Evolutionary conservation across 1,140 invertebrate species (phyloP).

Genomic region (Drosophila equinoxialis): DNA sequence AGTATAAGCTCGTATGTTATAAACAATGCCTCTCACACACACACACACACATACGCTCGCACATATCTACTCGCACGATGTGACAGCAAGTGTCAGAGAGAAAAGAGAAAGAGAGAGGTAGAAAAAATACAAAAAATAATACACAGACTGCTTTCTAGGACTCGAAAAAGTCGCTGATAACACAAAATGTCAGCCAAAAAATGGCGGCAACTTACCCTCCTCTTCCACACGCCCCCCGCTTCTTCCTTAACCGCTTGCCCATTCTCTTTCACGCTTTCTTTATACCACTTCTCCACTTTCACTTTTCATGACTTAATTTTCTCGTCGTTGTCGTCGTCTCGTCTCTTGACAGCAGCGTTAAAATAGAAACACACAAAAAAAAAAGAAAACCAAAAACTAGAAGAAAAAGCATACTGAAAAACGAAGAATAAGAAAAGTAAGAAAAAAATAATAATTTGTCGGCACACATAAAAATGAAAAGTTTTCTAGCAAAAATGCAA

Average conservation of each 20-base stretch:
- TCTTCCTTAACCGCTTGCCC: not conserved
- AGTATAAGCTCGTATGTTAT: slow-evolving; percentile 35
- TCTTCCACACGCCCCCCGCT: too few species aligned
- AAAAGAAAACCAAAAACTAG: not conserved
- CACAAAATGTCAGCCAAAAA: slow-evolving; percentile 42
- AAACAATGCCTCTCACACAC: slow-evolving; percentile 41
- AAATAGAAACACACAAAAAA: slow-evolving; percentile 25
- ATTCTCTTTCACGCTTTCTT: slow-evolving; percentile 19
- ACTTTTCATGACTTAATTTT: slow-evolving; percentile 61
- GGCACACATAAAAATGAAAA: slow-evolving; percentile 55
- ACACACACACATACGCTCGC: not conserved
- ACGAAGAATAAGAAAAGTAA: slow-evolving; percentile 6
- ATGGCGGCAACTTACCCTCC: slow-evolving; percentile 1
- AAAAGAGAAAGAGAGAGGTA: slow-evolving; percentile 27
- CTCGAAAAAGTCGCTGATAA: slow-evolving; percentile 47
- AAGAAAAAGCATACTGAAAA: not conserved
- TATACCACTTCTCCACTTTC: slow-evolving; percentile 37
- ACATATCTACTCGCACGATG: slow-evolving; percentile 15
- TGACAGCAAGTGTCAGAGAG: slow-evolving; percentile 59
- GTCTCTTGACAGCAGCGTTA: slow-evolving; percentile 40
- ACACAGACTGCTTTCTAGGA: slow-evolving; percentile 7
- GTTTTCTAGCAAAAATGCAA: slow-evolving; percentile 24
- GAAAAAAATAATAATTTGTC: slow-evolving; percentile 24
- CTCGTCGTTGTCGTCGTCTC: slow-evolving; percentile 32
- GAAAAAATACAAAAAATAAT: slow-evolving; percentile 40